Evolutionary conservation across 1,140 invertebrate genomes (phyloP), one percentile per base, ranked within the genome.

Genomic region (Calephelis nemesis): DNA sequence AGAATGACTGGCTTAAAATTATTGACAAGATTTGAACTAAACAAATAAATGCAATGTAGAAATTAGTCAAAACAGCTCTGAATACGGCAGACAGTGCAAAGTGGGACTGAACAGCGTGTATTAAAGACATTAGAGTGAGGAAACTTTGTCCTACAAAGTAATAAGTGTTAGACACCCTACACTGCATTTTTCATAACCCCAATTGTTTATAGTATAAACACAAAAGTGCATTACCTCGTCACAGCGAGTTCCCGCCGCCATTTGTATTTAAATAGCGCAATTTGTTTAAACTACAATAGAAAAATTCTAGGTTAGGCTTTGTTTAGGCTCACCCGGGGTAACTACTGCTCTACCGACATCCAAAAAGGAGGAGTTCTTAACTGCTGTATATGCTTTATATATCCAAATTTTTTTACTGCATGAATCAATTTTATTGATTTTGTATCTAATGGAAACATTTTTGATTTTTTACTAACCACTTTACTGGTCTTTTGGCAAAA

Each of bases 181-280:
- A 60, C 39, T 60, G 58, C 58, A 60, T 30, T 60, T 60, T 60
- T 60, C 58, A 60, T 60, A 60, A 60, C 58, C 58, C 39, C 58
- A 12, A 60, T 60, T 60, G 58, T 60, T 60, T 60, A 60, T 12
- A 58, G 58, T 40, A 39, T 40, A 60, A 60, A 60, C 12, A 60
- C 7, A 60, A 47, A 47, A 69, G 30, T 50, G 49, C 58, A 49
- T 68, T 54, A 54, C 10, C 13, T 69, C 30, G 58, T 60, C 58
- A 60, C 58, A 60, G 39, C 39, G 58, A 12, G 2, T 60, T 15
- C 58, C 58, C 7, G 39, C 58, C 58, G 30, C 58, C 12, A 60
- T 60, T 60, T 60, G 39, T 40, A 60, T 60, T 40, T 40, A 60
- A 60, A 60, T 60, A 40, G 39, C 58, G 58, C 58, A 60, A 60